A percentile compares a stretch with the other conserved stretches of the same genome.
phyloP scores from a whole-genome alignment of 2,797 vertebrate genomes.

The Periparus ater region DNA sequence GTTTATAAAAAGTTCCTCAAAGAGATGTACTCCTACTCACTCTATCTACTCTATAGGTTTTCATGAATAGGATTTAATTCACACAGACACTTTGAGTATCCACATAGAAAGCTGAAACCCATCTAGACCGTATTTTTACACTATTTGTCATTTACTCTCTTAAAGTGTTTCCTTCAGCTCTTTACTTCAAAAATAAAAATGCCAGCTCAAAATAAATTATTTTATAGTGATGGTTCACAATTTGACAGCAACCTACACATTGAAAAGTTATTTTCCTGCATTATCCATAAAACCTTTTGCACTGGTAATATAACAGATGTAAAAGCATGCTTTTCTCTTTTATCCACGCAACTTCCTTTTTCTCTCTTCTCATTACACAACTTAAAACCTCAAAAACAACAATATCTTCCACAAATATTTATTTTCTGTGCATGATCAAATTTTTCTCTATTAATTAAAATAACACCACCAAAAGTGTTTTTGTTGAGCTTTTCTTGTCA shows the following conservation, averaged over 20 bases:
- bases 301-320: not conserved
- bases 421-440: not conserved
- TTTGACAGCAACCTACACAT: not conserved
- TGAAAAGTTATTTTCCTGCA: not conserved
- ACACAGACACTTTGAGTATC: not conserved
- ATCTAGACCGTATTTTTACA: not conserved
- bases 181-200: not conserved
- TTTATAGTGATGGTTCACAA: not conserved
- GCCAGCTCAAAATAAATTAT: not conserved
- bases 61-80: not conserved
- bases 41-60: not conserved
- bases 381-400: not conserved
- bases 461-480: not conserved
- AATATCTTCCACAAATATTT: not conserved
- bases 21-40: not conserved
- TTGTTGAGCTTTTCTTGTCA: not conserved
- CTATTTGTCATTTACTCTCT: not conserved
- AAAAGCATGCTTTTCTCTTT: not conserved
- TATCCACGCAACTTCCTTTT: not conserved
- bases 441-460: not conserved
- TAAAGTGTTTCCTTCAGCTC: not conserved
- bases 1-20: not conserved
- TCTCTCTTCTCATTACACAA: not conserved
- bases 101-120: not conserved
- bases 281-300: not conserved